phyloP scores from a whole-genome alignment of 2,888 invertebrate genomes.

The Glaucopsyche alexis region DNA sequence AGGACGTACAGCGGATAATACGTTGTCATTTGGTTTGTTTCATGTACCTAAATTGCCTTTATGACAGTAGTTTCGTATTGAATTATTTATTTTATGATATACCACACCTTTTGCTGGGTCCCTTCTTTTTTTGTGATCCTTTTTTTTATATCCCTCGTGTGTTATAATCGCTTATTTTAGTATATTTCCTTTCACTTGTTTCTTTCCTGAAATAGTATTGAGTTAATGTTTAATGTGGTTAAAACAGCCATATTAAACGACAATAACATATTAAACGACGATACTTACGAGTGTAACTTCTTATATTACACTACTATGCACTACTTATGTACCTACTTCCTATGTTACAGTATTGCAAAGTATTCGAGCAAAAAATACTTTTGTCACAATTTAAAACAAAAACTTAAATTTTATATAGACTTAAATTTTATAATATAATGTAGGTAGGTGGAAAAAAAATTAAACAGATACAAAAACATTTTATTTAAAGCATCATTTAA shows the following conservation, averaged over 20 bases:
- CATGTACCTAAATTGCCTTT: neutral
- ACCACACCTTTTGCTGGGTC: neutral
- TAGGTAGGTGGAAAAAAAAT: neutral
- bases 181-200: neutral
- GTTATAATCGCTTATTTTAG: neutral
- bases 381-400: conserved; percentile 36
- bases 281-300: neutral
- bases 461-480: neutral
- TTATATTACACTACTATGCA: neutral
- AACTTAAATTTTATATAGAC: neutral
- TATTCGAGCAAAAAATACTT: conserved; percentile 39
- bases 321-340: neutral
- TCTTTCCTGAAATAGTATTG: neutral
- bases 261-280: neutral
- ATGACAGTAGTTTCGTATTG: neutral
- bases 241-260: neutral
- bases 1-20: conserved; percentile 40
- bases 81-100: neutral
- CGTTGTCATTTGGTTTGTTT: conserved; percentile 37
- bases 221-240: neutral
- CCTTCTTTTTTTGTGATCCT: neutral
- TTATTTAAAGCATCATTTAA: neutral
- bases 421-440: neutral
- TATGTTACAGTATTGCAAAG: neutral
- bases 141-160: neutral